These are phyloP conservation scores for Ifrita kowaldi DNA, from an alignment of 2,113 vertebrate species.

Conservation along the genomic window DNA sequence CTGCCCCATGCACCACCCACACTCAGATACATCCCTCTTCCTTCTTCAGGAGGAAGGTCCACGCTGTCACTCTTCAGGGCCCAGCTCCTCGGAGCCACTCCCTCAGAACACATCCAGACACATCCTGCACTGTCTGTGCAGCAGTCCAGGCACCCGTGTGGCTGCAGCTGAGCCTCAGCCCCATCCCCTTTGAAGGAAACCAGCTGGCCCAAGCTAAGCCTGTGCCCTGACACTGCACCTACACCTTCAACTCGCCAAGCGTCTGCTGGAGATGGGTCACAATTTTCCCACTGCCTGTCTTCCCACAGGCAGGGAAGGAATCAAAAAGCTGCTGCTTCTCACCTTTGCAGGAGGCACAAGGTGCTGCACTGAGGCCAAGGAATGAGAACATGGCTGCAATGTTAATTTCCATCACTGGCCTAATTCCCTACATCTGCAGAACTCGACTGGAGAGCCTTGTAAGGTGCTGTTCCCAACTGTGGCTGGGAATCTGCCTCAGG, in stretches of 20 bases:
- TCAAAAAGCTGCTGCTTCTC: not conserved
- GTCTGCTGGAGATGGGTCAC: not conserved
- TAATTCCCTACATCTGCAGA: not conserved
- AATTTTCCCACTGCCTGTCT: not conserved
- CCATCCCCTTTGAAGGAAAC: not conserved
- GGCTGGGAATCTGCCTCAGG: not conserved
- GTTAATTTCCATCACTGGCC: not conserved
- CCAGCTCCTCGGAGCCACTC: not conserved
- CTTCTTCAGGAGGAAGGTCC: not conserved
- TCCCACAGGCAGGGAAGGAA: not conserved
- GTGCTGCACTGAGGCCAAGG: not conserved
- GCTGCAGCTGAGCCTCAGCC: not conserved
- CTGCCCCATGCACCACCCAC: not conserved
- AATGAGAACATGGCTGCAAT: rapidly evolving
- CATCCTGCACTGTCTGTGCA: not conserved
- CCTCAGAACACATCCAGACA: not conserved
- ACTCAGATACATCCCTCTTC: not conserved
- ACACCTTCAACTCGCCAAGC: not conserved
- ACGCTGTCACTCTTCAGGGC: not conserved
- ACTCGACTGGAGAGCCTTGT: not conserved
- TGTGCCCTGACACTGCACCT: too few species aligned
- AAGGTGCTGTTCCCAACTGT: rapidly evolving
- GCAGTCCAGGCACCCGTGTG: not conserved
- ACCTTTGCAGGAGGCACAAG: not conserved
- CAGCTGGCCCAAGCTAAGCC: not conserved